phyloP scores from a whole-genome alignment of 2,113 vertebrate genomes.

The Cheirogaleus medius region DNA sequence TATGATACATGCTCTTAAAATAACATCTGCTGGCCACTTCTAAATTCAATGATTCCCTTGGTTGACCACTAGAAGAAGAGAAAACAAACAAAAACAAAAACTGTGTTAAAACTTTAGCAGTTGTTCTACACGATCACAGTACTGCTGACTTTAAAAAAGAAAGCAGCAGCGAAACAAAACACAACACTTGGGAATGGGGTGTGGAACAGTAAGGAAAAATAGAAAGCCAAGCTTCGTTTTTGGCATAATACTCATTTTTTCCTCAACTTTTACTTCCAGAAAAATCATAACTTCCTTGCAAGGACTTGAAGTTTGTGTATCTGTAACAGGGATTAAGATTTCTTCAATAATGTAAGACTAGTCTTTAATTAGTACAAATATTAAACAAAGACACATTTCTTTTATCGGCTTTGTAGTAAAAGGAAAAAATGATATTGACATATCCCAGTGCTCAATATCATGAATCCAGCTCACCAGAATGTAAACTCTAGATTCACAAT shows the following conservation, averaged over 20 bases:
- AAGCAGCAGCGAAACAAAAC: neutral
- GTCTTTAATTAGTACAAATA: neutral
- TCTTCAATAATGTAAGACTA: neutral
- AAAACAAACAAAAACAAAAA: neutral
- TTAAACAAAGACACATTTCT: neutral
- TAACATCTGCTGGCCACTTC: neutral
- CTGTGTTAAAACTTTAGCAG: neutral
- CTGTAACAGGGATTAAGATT: neutral
- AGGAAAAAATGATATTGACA: neutral
- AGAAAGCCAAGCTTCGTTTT: neutral
- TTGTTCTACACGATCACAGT: neutral
- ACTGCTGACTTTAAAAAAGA: neutral
- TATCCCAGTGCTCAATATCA: neutral
- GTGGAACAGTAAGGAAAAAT: neutral
- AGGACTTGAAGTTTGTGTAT: neutral
- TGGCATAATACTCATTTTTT: neutral
- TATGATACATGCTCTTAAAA: neutral
- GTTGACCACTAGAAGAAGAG: neutral
- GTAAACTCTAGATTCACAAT: neutral
- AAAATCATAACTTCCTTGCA: neutral
- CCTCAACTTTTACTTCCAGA: neutral
- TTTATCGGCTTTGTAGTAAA: neutral
- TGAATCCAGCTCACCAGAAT: neutral
- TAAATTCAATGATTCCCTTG: constrained; percentile 11
- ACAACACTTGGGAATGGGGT: neutral